Conservation (phyloP, 2,113 vertebrate species). For the Odontophorus gujanensis region DNA sequence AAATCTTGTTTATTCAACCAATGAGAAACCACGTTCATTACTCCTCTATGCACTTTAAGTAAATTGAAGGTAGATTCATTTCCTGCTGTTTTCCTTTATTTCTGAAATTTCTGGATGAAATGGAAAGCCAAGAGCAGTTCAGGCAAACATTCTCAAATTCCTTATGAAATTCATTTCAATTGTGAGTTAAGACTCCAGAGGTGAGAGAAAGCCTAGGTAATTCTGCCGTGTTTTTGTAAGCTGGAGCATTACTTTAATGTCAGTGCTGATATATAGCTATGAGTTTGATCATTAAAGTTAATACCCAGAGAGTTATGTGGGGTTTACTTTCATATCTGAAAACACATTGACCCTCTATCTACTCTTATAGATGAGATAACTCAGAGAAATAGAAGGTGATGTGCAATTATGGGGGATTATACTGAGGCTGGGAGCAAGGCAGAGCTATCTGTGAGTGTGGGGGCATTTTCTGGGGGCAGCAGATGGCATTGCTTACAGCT, state of each 20-base stretch:
- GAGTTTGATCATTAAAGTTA: conserved; percentile 67
- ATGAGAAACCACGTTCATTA: background rate
- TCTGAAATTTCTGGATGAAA: background rate
- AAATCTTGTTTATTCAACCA: background rate
- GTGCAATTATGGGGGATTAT: conserved; percentile 32
- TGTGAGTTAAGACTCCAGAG: background rate
- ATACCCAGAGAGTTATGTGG: conserved; percentile 46
- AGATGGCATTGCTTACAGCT: background rate
- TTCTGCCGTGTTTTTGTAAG: conserved; percentile 15
- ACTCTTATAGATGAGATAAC: conserved; percentile 62
- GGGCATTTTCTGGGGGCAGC: background rate
- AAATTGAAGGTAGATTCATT: background rate
- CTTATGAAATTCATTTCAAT: conserved; percentile 30
- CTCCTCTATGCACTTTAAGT: background rate
- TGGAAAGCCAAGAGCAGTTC: background rate
- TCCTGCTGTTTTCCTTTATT: background rate
- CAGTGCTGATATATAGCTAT: conserved; percentile 56
- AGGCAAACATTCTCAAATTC: background rate
- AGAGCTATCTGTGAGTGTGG: background rate
- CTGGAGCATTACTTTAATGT: conserved; percentile 54
- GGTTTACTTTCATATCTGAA: conserved; percentile 62
- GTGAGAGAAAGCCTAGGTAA: background rate
- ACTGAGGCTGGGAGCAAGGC: background rate
- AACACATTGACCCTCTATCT: conserved; percentile 55
- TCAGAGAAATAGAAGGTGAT: conserved; percentile 62